Base-by-base conservation (phyloP, 2,113 vertebrate genomes). In the Carassius auratus region DNA sequence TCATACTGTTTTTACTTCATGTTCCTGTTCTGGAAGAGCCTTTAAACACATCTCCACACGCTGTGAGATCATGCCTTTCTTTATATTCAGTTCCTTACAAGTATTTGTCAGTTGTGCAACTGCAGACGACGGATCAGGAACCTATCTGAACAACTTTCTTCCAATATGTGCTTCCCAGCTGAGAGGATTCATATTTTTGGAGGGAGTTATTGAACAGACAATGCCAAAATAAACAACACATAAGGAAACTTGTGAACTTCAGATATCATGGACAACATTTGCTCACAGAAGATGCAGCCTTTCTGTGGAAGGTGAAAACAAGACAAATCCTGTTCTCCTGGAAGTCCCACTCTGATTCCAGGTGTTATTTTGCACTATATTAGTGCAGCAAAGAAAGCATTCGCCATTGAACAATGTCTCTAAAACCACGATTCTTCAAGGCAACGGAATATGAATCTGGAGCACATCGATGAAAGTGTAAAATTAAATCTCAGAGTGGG, bases 381-480 rank as follows among this genome's bases (percentile, higher is more conserved):
- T 99, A 99, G 98, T 99, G 98, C 98, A 96, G 96, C 96, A 96
- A 96, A 96, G 96, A 96, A 97, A 96, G 96, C 96, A 96, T 94
- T 96, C 96, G 96, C 96, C 96, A 96, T 96, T 95, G 93, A 95
- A 91, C 96, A 95, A 52, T 94, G 95, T 95, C 95, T 96, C 94
- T 87, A 92, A 88, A 88, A 90, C 85, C 92, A 86, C 87, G 89
- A 91, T 91, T 88, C 77, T 86, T 81, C 92, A 90, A 87, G 86
- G 89, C 89, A 86, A 83, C 17, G 1, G 17, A 13, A 80, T n/a
- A 45, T 26, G 59, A 26, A 64, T 69, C 85, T 90, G 84, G 84
- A 89, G 36, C 83, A 55, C 74, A 71, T 61, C 73, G 77, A 55
- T 45, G 26, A 76, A 81, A 45, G 87, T 4, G 78, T 76, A 61